phyloP scores from a whole-genome alignment of 2,113 vertebrate genomes.

The Vidua macroura region DNA sequence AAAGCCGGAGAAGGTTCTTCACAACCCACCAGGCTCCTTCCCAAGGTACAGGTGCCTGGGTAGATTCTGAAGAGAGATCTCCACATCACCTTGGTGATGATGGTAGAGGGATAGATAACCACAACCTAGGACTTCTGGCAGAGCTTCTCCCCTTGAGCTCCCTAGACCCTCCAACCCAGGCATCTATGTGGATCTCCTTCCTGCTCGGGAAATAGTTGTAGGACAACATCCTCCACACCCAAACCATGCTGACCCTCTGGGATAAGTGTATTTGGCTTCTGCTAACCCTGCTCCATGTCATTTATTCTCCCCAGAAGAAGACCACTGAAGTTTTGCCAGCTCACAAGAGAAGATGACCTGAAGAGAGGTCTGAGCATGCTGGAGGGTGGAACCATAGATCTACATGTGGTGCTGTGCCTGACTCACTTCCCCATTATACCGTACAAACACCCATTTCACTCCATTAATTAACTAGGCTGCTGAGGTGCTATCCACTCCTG shows the following conservation, averaged over 20 bases:
- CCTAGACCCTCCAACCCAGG: neutral
- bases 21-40: neutral
- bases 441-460: neutral
- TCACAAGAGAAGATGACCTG: neutral
- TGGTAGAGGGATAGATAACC: neutral
- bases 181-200: neutral
- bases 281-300: neutral
- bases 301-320: neutral
- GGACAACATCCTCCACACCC: neutral
- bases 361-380: neutral
- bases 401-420: neutral
- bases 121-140: neutral
- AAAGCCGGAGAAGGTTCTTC: neutral
- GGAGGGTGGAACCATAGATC: neutral
- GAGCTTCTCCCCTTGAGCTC: neutral
- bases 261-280: neutral
- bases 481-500: fast-evolving
- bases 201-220: neutral
- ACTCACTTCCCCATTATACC: neutral
- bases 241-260: neutral
- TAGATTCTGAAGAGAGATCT: neutral
- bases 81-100: neutral
- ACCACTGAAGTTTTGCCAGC: neutral
- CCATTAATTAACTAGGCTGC: neutral
- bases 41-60: neutral